phyloP scores from a whole-genome alignment of 2,888 invertebrate genomes.

The Portevinia maculata region DNA sequence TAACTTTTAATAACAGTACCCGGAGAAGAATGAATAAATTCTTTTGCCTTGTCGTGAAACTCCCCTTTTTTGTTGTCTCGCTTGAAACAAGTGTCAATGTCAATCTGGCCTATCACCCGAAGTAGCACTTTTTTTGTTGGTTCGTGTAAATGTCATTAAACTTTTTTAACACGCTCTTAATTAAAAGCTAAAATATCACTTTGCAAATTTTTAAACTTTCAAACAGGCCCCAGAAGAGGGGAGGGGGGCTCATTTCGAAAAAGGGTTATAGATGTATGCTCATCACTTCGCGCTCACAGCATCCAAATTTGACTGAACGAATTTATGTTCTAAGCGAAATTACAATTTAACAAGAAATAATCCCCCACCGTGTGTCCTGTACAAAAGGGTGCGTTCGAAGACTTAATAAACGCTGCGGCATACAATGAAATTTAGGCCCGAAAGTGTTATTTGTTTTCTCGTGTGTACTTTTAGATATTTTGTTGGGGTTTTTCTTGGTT shows the following conservation, averaged over 20 bases:
- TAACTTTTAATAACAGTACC: conserved; percentile 55
- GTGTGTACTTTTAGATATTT: neutral
- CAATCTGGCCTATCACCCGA: conserved; percentile 27
- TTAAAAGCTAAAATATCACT: conserved; percentile 65
- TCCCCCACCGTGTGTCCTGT: conserved; percentile 21
- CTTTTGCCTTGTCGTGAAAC: neutral
- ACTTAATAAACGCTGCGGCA: conserved; percentile 28
- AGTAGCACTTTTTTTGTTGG: neutral
- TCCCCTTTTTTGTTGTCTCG: neutral
- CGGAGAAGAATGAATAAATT: conserved; percentile 40
- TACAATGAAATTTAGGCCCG: conserved; percentile 12
- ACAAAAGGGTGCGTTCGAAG: neutral
- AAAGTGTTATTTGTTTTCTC: conserved; percentile 44
- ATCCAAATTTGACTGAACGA: conserved; percentile 54
- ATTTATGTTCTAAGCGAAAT: conserved; percentile 66
- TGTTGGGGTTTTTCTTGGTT: conserved; percentile 20
- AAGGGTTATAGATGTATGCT: conserved; percentile 31
- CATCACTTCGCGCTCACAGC: too few relatives aligned
- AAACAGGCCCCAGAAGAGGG: neutral
- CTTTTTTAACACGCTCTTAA: conserved; percentile 65
- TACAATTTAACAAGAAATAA: conserved; percentile 68
- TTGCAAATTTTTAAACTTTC: conserved; percentile 7
- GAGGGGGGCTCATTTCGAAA: conserved; percentile 30
- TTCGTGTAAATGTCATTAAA: conserved; percentile 45
- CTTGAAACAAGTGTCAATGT: conserved; percentile 53